Evolutionary conservation across 2,888 invertebrate species (phyloP).

Genomic region (Antheraea yamamai): DNA sequence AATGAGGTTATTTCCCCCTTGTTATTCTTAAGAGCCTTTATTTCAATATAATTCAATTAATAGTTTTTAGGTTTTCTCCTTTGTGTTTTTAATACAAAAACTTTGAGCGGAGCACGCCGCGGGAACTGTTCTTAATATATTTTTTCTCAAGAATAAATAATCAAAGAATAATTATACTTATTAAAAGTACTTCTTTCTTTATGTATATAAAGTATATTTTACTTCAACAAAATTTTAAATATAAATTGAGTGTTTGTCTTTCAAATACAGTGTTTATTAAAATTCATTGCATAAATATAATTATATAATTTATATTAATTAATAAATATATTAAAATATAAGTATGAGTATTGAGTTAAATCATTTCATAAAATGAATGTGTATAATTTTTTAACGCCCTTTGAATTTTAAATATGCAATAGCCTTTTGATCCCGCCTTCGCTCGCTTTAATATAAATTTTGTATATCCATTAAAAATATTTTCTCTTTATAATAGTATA

Average conservation of each 20-base stretch:
- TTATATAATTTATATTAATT: too few species aligned
- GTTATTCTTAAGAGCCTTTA: slow-evolving; percentile 32
- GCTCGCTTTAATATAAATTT: too few species aligned
- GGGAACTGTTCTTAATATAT: slow-evolving; percentile 3
- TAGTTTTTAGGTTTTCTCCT: slow-evolving; percentile 41
- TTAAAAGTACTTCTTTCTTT: background rate
- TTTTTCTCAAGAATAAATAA: slow-evolving; percentile 9
- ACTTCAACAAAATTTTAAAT: background rate
- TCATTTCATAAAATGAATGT: background rate
- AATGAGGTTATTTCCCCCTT: slow-evolving; percentile 35
- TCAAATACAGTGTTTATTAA: background rate
- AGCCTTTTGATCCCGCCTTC: too few species aligned
- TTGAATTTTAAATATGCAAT: too few species aligned
- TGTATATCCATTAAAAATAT: too few species aligned
- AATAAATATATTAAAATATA: too few species aligned
- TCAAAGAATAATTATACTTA: slow-evolving; percentile 11
- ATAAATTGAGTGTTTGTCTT: background rate
- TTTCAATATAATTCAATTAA: slow-evolving; percentile 38
- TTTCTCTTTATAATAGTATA: too few species aligned
- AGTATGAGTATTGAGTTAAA: background rate
- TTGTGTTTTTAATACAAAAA: slow-evolving; percentile 36
- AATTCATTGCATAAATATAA: background rate
- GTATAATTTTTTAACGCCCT: background rate
- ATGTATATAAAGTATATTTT: background rate
- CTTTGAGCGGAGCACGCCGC: slow-evolving; percentile 8